Conservation (phyloP, 2,888 invertebrate species). For the Nycteola revayana region DNA sequence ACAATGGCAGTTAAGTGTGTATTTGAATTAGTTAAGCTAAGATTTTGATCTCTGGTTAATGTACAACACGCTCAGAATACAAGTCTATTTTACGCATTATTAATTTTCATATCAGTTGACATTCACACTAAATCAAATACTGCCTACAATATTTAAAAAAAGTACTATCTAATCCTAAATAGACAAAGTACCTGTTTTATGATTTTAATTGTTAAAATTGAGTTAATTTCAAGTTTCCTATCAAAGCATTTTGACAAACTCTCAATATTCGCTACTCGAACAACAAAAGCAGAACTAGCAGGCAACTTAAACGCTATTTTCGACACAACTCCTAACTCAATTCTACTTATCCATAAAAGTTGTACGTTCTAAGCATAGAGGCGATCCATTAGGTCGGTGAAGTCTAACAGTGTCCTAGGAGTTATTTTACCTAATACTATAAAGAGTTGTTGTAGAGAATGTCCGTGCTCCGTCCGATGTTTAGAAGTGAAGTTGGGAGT, state of each 20-base stretch:
- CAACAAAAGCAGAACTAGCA: constrained; percentile 48
- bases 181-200: no score
- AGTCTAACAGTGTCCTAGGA: constrained; percentile 68
- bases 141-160: no score
- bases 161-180: no score
- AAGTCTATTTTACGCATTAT: no score
- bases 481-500: constrained; percentile 63
- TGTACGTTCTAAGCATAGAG: constrained; percentile 66
- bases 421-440: constrained; percentile 73
- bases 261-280: constrained; percentile 36
- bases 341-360: constrained; percentile 75
- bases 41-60: no score
- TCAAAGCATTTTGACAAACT: constrained; percentile 33
- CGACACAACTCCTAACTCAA: constrained; percentile 62
- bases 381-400: constrained; percentile 71
- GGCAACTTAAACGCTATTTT: constrained; percentile 62
- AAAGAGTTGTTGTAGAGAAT: constrained; percentile 64
- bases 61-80: no score
- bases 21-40: no score
- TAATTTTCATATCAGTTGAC: no score
- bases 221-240: constrained; percentile 18
- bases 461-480: constrained; percentile 49
- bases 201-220: no score
- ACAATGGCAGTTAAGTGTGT: no score
- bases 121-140: no score